A percentile compares a stretch with the other conserved stretches of the same genome.
phyloP scores from a whole-genome alignment of 2,797 vertebrate genomes.

The Enteromius argenteus region DNA sequence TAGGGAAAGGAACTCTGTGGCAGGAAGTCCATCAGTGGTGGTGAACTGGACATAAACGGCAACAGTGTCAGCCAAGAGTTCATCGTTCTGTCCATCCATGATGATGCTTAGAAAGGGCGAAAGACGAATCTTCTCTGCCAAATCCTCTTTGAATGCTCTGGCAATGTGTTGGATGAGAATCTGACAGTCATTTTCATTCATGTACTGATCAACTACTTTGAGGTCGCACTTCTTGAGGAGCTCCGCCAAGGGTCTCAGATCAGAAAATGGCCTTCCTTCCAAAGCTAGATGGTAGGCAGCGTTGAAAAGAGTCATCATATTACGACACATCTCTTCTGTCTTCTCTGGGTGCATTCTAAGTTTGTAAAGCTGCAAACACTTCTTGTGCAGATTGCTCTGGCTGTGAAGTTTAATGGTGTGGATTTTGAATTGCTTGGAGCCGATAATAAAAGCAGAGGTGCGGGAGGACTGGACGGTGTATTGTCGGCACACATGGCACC shows the following conservation, averaged over 20 bases:
- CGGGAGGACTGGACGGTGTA: conserved; percentile 96
- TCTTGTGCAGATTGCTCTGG: conserved; percentile 98
- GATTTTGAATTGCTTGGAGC: conserved; percentile 98
- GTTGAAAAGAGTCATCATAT: conserved; percentile 94
- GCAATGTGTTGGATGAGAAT: conserved; percentile 93
- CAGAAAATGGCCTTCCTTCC: conserved; percentile 91
- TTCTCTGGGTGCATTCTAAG: conserved; percentile 97
- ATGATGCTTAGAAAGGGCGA: conserved; percentile 94
- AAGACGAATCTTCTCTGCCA: conserved; percentile 91
- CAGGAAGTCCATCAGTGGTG: conserved; percentile 87
- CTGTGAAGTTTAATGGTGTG: conserved; percentile 98
- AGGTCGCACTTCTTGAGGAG: conserved; percentile 94
- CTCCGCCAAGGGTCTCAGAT: conserved; percentile 92
- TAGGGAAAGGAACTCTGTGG: conserved; percentile 92
- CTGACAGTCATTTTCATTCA: conserved; percentile 96
- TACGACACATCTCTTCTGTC: conserved; percentile 97
- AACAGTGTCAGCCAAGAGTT: conserved; percentile 89
- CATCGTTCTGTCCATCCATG: conserved; percentile 91
- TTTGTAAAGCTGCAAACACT: conserved; percentile 97
- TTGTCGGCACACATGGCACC: conserved; percentile 98
- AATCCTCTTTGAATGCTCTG: conserved; percentile 88
- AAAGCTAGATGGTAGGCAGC: conserved; percentile 93
- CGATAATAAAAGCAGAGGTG: conserved; percentile 95
- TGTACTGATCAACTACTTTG: conserved; percentile 96
- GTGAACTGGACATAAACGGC: conserved; percentile 93